Conservation (phyloP, 2,113 vertebrate genomes). For the Procavia capensis region DNA sequence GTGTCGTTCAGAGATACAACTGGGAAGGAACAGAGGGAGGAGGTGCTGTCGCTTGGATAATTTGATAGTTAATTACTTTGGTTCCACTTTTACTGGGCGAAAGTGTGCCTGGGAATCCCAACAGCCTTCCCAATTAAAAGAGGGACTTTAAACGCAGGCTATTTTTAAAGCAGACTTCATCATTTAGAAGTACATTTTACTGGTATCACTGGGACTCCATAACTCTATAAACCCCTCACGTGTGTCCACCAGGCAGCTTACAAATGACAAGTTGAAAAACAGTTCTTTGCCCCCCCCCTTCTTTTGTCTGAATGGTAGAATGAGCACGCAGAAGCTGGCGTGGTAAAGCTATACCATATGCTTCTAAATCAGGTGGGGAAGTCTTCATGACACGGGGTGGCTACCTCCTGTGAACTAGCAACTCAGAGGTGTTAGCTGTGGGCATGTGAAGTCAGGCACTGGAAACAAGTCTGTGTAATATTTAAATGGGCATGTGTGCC, state of each 20-base stretch:
- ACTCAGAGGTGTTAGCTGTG: background rate
- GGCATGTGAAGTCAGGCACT: background rate
- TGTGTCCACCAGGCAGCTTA: background rate
- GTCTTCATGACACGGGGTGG: constrained; percentile 30
- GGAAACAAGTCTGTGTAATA: constrained; percentile 43
- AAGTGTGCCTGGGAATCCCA: background rate
- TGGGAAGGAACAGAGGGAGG: background rate
- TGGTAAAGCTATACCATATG: constrained; percentile 65
- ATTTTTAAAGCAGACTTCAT: background rate
- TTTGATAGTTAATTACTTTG: constrained; percentile 32
- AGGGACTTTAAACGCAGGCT: constrained; percentile 13
- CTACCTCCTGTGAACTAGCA: constrained; percentile 73
- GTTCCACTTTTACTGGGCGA: constrained; percentile 11
- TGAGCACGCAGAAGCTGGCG: constrained; percentile 68
- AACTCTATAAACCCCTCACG: too few species aligned
- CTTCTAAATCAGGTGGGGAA: constrained; percentile 66
- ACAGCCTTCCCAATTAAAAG: constrained; percentile 18
- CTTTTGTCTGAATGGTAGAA: constrained; percentile 53
- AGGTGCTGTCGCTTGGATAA: background rate
- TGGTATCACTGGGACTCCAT: background rate
- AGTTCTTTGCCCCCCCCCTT: background rate
- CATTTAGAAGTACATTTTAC: constrained; percentile 5
- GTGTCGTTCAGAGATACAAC: background rate
- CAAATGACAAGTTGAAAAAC: constrained; percentile 16
- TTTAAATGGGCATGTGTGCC: background rate